These are phyloP conservation scores for Tetheella fluctuosa DNA, from an alignment of 2,888 invertebrate genomes.

Conservation along the genomic window DNA sequence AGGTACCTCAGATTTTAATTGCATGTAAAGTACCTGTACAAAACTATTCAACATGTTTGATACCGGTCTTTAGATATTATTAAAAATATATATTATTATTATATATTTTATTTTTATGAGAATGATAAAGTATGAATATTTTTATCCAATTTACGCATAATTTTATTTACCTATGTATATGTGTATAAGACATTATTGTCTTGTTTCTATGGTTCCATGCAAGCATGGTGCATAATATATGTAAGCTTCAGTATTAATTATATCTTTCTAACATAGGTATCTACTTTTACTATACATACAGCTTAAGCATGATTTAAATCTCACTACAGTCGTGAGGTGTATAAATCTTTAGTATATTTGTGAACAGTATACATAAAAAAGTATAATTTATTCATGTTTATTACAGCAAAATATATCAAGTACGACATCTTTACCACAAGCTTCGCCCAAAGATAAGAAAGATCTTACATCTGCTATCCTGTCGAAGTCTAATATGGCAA, in stretches of 20 bases:
- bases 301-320: slow-evolving; percentile 21
- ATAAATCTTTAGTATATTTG: not conserved
- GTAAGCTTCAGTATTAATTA: not conserved
- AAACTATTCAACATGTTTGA: not conserved
- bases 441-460: slow-evolving; percentile 85
- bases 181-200: not conserved
- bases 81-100: not conserved
- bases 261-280: slow-evolving; percentile 10
- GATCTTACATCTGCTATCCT: slow-evolving; percentile 85
- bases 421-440: slow-evolving; percentile 73
- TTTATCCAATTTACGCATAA: not conserved
- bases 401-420: slow-evolving; percentile 84
- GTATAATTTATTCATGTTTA: slow-evolving; percentile 21
- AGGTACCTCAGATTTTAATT: not conserved
- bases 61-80: too few relatives aligned
- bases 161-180: not conserved
- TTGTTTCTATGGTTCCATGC: slow-evolving; percentile 3
- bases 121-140: not conserved
- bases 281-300: too few relatives aligned
- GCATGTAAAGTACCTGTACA: not conserved
- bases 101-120: not conserved
- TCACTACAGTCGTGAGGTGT: slow-evolving; percentile 23
- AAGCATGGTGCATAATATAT: not conserved
- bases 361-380: not conserved
- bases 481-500: slow-evolving; percentile 91